Percentiles rank a stretch among this genome's conserved stretches.
phyloP scores from a whole-genome alignment of 2,888 invertebrate genomes.

The Neelides folsomi region DNA sequence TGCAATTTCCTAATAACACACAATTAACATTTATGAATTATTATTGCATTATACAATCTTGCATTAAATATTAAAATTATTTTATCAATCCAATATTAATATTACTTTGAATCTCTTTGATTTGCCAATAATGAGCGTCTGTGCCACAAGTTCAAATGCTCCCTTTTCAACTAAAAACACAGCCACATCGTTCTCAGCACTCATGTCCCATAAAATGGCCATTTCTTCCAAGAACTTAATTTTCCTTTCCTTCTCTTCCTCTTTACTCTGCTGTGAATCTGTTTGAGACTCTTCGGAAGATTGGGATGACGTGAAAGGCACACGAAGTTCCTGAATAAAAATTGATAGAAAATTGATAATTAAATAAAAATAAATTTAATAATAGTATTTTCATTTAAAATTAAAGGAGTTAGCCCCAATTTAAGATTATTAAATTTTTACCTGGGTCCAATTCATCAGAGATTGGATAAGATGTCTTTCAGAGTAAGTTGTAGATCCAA shows the following conservation, averaged over 20 bases:
- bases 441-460: conserved; percentile 43
- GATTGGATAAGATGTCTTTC: conserved; percentile 58
- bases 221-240: conserved; percentile 53
- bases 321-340: conserved; percentile 10
- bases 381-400: not conserved
- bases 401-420: not conserved
- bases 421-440: conserved; percentile 3
- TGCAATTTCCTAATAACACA: conserved; percentile 53
- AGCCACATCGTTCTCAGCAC: conserved; percentile 61
- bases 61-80: no score
- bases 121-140: no score
- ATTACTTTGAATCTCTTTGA: no score
- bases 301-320: conserved; percentile 7
- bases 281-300: conserved; percentile 5
- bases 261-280: conserved; percentile 7
- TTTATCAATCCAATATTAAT: no score
- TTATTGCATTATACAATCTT: no score
- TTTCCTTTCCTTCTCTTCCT: conserved; percentile 23
- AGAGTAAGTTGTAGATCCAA: conserved; percentile 68
- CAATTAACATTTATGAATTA: no score
- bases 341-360: no score
- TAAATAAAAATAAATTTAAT: not conserved
- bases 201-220: conserved; percentile 74
- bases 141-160: conserved; percentile 45
- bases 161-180: conserved; percentile 53